Conservation (phyloP, 2,113 vertebrate genomes). For the Poeciliopsis turrubarensis region DNA sequence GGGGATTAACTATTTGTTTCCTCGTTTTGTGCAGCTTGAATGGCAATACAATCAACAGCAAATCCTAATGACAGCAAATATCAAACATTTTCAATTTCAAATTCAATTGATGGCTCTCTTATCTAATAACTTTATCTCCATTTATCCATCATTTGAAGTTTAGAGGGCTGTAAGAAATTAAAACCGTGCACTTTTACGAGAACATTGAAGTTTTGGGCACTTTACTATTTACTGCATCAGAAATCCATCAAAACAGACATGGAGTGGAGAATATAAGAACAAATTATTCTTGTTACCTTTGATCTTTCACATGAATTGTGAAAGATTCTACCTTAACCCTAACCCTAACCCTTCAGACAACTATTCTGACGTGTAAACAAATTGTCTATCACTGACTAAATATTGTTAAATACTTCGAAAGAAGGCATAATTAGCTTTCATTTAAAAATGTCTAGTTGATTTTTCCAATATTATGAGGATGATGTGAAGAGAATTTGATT, state of each 20-base stretch:
- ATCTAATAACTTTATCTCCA: constrained; percentile 25
- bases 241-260: too few species aligned
- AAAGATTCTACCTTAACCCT: too few species aligned
- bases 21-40: constrained; percentile 27
- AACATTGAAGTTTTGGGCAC: too few species aligned
- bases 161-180: not conserved
- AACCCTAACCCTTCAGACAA: too few species aligned
- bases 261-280: too few species aligned
- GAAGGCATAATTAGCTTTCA: too few species aligned
- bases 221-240: too few species aligned
- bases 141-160: not conserved
- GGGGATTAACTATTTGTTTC: constrained; percentile 50
- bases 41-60: constrained; percentile 22
- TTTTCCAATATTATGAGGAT: too few species aligned
- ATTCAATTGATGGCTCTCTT: not conserved
- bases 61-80: not conserved
- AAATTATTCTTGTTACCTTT: too few species aligned
- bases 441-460: too few species aligned
- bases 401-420: not conserved
- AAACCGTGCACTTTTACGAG: not conserved
- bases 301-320: not conserved
- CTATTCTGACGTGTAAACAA: too few species aligned
- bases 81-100: constrained; percentile 15
- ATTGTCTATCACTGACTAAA: not conserved
- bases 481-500: not conserved